Conservation (phyloP, 2,113 vertebrate genomes). For the Dissostichus mawsoni region DNA sequence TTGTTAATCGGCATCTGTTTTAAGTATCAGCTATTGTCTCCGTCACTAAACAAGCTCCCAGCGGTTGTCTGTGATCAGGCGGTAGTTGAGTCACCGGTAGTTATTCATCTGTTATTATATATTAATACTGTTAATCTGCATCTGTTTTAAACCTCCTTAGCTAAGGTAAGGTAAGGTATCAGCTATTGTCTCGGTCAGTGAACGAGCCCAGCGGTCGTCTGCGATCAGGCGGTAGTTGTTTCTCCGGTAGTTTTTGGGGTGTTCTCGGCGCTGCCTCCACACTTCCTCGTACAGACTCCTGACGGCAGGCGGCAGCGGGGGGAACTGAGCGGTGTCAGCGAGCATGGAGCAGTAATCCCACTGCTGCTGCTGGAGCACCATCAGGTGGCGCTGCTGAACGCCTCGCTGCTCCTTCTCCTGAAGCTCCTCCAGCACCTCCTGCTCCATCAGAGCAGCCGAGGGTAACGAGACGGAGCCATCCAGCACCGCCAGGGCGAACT, state of each 20-base stretch:
- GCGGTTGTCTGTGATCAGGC: slow-evolving; percentile 66
- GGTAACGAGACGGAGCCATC: slow-evolving; percentile 71
- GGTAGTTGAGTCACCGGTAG: slow-evolving; percentile 78
- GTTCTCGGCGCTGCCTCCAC: slow-evolving; percentile 51
- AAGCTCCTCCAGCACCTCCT: slow-evolving; percentile 41
- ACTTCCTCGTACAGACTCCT: slow-evolving; percentile 78
- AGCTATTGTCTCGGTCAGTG: not conserved
- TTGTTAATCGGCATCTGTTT: too few species aligned
- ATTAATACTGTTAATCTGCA: too few species aligned
- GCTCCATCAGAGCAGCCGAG: slow-evolving; percentile 65
- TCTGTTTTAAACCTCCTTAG: too few species aligned
- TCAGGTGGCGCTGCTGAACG: slow-evolving; percentile 69
- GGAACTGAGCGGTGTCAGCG: slow-evolving; percentile 61
- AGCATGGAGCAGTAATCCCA: slow-evolving; percentile 78
- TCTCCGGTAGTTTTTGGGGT: slow-evolving; percentile 64
- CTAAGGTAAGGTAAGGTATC: too few species aligned
- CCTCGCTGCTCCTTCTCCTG: slow-evolving; percentile 52
- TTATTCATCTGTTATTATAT: not conserved
- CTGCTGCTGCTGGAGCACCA: slow-evolving; percentile 69
- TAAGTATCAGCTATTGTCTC: too few species aligned
- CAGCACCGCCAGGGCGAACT: slow-evolving; percentile 75
- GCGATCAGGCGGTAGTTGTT: slow-evolving; percentile 76
- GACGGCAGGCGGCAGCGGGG: slow-evolving; percentile 56
- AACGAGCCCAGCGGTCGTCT: slow-evolving; percentile 68
- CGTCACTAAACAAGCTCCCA: slow-evolving; percentile 61